Base-by-base conservation (phyloP, 2,888 invertebrate species). In the Pyrocoelia pectoralis region DNA sequence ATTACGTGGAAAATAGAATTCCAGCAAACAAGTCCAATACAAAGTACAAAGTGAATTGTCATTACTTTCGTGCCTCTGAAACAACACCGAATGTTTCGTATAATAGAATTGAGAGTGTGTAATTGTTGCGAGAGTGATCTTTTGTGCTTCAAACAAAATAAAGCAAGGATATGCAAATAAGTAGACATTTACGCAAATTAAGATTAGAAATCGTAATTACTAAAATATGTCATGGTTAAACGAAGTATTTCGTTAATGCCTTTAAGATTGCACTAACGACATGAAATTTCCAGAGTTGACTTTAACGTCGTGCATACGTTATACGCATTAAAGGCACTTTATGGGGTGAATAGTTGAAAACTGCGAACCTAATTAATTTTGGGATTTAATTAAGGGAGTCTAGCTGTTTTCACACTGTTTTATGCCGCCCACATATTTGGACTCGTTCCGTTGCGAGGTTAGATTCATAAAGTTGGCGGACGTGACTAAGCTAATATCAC, bases 281-380 rank as follows among this genome's bases (percentile, higher is more conserved):
- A 59, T 55, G 64, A 70, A 70, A 65, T 70, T 70, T 60, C 66
- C 56, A 41, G 40, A 61, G 65, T 64, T 54, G 53, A 56, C 58
- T 62, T 61, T 63, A 63, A 65, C 58, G 51, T 55, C 64, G 50
- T 64, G 69, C 69, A 69, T 70, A 68, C 68, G 66, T 68, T 69
- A 66, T 67, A 61, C 54, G 66, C 64, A 66, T 68, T 70, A 68
- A 59, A 62, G 67, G 62, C 67, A 66, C 66, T 72, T 72, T 70
- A 70, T 65, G 54, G 68, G 65, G 56, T 68, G 71, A 72, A 72
- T 72, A 72, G 72, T 72, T 73, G 70, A 74, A 73, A 74, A 74
- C 70, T 73, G 73, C 67, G 68, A 70, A 73, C 70, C 73, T 73
- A 75, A 75, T 75, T 75, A 75, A 75, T 75, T 75, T 72, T 56